Percentiles rank a stretch among this genome's conserved stretches.
Evolutionary conservation across 2,888 invertebrate species (phyloP).

Genomic region (Cetonia aurata): DNA sequence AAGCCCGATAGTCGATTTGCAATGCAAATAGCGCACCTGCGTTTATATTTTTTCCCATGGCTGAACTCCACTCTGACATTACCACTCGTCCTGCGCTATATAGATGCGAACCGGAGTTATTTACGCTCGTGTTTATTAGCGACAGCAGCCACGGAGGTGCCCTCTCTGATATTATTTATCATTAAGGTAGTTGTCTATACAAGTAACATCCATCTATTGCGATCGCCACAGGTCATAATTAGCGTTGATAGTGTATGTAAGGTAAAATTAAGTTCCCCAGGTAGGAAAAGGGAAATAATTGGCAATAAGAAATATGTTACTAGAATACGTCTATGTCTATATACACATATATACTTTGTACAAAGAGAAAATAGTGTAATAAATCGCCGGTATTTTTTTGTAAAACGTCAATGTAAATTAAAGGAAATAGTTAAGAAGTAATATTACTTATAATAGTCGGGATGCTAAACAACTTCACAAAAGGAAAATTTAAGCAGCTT

Average conservation of each 20-base stretch:
- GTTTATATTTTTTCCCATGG: slow-evolving; percentile 65
- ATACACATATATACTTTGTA: neutral
- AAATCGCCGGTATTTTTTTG: no score
- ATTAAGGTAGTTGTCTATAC: slow-evolving; percentile 24
- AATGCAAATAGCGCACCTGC: slow-evolving; percentile 67
- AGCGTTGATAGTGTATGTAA: slow-evolving; percentile 12
- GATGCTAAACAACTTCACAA: no score
- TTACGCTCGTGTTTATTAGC: slow-evolving; percentile 64
- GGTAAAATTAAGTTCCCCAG: neutral
- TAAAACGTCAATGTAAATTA: no score
- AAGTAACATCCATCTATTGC: slow-evolving; percentile 18
- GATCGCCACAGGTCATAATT: slow-evolving; percentile 31
- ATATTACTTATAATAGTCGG: no score
- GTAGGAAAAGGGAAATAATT: slow-evolving; percentile 1
- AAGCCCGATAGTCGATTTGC: slow-evolving; percentile 59
- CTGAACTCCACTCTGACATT: slow-evolving; percentile 50
- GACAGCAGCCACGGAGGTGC: slow-evolving; percentile 38
- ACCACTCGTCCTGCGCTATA: slow-evolving; percentile 28
- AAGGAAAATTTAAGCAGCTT: no score
- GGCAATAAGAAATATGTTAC: slow-evolving; percentile 11
- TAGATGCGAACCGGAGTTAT: slow-evolving; percentile 58
- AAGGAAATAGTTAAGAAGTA: no score
- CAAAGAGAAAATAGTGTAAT: neutral
- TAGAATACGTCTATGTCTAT: neutral
- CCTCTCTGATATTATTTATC: slow-evolving; percentile 35